Percentiles rank a stretch among this genome's conserved stretches.
Conservation (phyloP, 2,113 vertebrate genomes). For the Triplophysa dalaica region DNA sequence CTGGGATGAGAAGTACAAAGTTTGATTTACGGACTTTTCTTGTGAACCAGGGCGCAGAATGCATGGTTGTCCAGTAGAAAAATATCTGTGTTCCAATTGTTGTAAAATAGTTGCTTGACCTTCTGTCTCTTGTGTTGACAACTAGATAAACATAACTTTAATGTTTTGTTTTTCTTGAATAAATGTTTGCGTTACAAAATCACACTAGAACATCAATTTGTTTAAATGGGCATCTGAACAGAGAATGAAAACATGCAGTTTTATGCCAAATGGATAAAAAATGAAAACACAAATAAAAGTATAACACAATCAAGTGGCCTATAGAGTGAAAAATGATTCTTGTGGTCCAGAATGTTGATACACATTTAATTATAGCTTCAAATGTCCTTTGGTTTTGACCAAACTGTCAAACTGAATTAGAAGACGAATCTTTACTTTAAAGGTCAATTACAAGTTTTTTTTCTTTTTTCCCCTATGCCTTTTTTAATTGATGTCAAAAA, state of each 20-base stretch:
- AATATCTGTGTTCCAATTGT: constrained; percentile 1
- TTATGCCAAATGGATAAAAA: not conserved
- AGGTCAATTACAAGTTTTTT: constrained; percentile 30
- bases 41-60: constrained; percentile 47
- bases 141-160: not conserved
- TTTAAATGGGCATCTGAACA: not conserved
- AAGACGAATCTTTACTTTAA: constrained; percentile 33
- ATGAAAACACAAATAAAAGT: not conserved
- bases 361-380: constrained; percentile 13
- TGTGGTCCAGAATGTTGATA: not conserved
- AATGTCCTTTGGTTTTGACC: not conserved
- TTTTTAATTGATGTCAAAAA: constrained; percentile 41
- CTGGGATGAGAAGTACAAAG: constrained; percentile 49
- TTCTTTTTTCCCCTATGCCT: constrained; percentile 26
- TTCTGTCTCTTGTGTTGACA: constrained; percentile 31
- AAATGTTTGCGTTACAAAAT: not conserved
- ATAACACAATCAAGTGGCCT: not conserved
- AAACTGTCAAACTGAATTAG: constrained; percentile 36
- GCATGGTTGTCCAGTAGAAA: constrained; percentile 34
- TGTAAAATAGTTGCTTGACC: constrained; percentile 40
- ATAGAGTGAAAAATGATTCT: not conserved
- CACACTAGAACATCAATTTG: not conserved
- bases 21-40: constrained; percentile 56
- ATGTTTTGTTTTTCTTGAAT: not conserved
- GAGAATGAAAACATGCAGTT: not conserved